Conservation (phyloP, 2,113 vertebrate genomes). For the Todiramphus chloris region DNA sequence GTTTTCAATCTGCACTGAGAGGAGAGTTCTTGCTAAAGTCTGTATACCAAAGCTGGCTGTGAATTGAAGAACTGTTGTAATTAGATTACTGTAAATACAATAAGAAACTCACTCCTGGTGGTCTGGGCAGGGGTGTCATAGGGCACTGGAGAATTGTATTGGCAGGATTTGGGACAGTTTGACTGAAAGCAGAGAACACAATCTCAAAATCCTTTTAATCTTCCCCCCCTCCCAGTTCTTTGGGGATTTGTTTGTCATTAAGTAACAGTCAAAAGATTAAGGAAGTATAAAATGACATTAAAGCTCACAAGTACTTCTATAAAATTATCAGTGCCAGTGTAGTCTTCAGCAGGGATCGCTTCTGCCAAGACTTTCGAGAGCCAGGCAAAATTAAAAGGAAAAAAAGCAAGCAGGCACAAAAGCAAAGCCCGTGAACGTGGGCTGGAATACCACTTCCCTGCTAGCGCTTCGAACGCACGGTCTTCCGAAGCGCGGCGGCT, state of each 20-base stretch:
- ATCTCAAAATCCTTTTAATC: slow-evolving; percentile 82
- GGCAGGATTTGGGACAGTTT: slow-evolving; percentile 73
- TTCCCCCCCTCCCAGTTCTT: slow-evolving; percentile 57
- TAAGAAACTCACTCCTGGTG: slow-evolving; percentile 85
- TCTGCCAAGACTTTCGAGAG: slow-evolving; percentile 4
- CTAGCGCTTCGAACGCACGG: not conserved
- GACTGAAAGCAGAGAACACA: slow-evolving; percentile 72
- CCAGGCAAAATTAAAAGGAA: not conserved
- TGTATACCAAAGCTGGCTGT: slow-evolving; percentile 74
- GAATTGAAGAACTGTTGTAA: slow-evolving; percentile 77
- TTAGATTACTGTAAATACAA: slow-evolving; percentile 90
- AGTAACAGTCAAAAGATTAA: slow-evolving; percentile 72
- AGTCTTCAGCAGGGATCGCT: slow-evolving; percentile 17
- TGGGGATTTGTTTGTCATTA: slow-evolving; percentile 82
- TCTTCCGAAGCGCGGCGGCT: not conserved
- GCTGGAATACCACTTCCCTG: not conserved
- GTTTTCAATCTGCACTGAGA: slow-evolving; percentile 30
- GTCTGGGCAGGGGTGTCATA: slow-evolving; percentile 75
- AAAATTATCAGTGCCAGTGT: slow-evolving; percentile 38
- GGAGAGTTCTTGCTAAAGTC: slow-evolving; percentile 58
- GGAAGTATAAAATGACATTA: slow-evolving; percentile 66
- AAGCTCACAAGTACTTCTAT: slow-evolving; percentile 46
- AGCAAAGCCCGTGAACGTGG: rapidly evolving
- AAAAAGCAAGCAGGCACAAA: not conserved
- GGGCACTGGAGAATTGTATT: slow-evolving; percentile 72